Conservation (phyloP, 2,888 invertebrate species). For the Drosophila rubida region DNA sequence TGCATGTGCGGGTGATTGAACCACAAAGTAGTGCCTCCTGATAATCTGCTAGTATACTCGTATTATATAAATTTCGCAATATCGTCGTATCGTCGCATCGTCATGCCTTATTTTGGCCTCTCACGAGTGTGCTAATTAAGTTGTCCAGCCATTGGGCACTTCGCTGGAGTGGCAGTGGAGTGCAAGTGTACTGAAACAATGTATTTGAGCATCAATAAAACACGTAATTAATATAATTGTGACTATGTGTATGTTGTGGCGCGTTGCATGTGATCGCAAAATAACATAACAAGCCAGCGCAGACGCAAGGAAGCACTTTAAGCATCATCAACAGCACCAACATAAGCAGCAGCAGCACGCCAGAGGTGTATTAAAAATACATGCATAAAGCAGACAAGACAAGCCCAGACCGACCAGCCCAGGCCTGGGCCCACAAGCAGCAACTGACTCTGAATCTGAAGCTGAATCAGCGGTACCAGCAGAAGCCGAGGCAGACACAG, state of each 20-base stretch:
- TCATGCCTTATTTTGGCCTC: background rate
- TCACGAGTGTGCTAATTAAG: conserved; percentile 3
- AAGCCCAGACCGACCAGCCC: conserved; percentile 52
- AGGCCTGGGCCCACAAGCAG: conserved; percentile 39
- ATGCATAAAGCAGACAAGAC: conserved; percentile 65
- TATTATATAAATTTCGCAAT: background rate
- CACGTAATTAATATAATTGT: conserved; percentile 80
- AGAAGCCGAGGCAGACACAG: conserved; percentile 39
- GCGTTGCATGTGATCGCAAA: conserved; percentile 56
- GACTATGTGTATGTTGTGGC: conserved; percentile 35
- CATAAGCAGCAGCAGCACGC: conserved; percentile 27
- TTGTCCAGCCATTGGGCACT: conserved; percentile 7
- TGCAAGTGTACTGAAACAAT: conserved; percentile 22
- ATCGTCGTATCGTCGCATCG: conserved; percentile 7
- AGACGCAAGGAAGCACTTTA: conserved; percentile 13
- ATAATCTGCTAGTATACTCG: conserved; percentile 21
- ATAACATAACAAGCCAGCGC: conserved; percentile 47
- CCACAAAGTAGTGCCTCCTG: background rate
- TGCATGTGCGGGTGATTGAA: conserved; percentile 38
- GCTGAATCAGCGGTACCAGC: conserved; percentile 18
- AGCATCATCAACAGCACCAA: conserved; percentile 16
- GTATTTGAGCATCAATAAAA: conserved; percentile 70
- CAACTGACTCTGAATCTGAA: conserved; percentile 22
- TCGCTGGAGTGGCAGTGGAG: conserved; percentile 1
- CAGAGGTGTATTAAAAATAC: conserved; percentile 74